Base-by-base conservation (phyloP, 2,113 vertebrate species). In the Gopherus evgoodei region DNA sequence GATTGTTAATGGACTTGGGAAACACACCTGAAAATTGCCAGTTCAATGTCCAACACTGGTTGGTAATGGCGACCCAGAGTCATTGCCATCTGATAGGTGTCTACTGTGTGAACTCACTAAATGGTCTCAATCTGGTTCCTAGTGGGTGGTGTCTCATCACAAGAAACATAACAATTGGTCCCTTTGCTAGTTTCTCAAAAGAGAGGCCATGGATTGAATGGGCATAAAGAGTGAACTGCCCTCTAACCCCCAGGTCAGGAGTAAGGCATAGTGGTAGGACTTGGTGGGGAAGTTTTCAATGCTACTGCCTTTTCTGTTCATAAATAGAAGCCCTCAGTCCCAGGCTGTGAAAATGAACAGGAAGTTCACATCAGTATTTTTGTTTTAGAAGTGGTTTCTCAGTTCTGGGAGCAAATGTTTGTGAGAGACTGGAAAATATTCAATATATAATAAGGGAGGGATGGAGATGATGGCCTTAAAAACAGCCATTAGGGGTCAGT, bases 71-170 rank as follows among this genome's bases (percentile, higher is more conserved):
- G 31, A 69, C 59, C 44, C 88, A 2, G 94, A 89, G 90, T 47
- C 12, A 5, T 83, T 84, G 56, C 50, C 54, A 31, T 24, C 53
- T 3, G 0, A 86, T 72, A 93, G 27, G 12, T 38, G 19, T 38
- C 65, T 72, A 21, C n/a, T 3, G 50, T 79, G 76, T 44, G 93
- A 93, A 95, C 27, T 42, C 2, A 2, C 86, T 94, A 72, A 84
- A 86, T 84, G 93, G 53, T 82, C 95, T 91, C 81, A 84, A 10
- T 95, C 97, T 95, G 78, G 83, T 86, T 91, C 44, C n/a, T 50
- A 38, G 87, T 17, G 89, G 44, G 81, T 0, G 1, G 82, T 83
- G 88, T 0, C 78, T 72, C 85, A 72, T 78, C 62, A 93, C 83
- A 86, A 92, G 91, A 86, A 62, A 19, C 72, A 81, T 31, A 62